These are phyloP conservation scores for Peromyscus eremicus DNA, from an alignment of 2,797 vertebrate genomes.

Conservation along the genomic window DNA sequence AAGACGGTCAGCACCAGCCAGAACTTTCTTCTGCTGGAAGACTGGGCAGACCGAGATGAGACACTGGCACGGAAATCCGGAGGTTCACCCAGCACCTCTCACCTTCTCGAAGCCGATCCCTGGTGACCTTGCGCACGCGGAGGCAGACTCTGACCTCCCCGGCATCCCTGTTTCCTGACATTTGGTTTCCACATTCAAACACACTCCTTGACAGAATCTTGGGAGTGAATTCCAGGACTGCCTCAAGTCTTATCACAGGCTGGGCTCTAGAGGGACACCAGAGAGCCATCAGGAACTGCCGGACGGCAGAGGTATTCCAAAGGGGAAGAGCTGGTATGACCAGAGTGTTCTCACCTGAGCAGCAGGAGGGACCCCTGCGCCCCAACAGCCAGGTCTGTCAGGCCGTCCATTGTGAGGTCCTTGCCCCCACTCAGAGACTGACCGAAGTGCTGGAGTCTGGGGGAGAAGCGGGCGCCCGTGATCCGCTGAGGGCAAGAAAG, in stretches of 20 bases:
- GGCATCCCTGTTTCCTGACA: neutral
- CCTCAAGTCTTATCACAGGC: conserved; percentile 88
- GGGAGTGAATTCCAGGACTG: conserved; percentile 84
- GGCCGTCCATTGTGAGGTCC: conserved; percentile 88
- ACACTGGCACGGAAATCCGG: neutral
- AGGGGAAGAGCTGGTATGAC: neutral
- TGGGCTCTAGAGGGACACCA: conserved; percentile 87
- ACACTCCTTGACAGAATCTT: conserved; percentile 84
- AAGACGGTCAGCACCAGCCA: neutral
- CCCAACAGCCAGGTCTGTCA: conserved; percentile 91
- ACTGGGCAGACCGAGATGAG: neutral
- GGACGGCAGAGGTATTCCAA: neutral
- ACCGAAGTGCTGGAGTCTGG: conserved; percentile 89
- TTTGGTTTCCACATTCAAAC: conserved; percentile 79
- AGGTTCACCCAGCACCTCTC: conserved; percentile 7
- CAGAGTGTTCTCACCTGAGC: conserved; percentile 88
- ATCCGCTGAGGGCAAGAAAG: conserved; percentile 76
- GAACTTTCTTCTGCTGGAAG: neutral
- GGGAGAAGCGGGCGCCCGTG: conserved; percentile 15
- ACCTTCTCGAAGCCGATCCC: conserved; percentile 64
- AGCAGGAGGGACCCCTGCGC: conserved; percentile 89
- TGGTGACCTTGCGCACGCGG: conserved; percentile 66
- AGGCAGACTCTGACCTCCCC: conserved; percentile 87
- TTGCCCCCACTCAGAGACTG: conserved; percentile 89
- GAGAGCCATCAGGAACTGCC: neutral